Evolutionary conservation across 2,113 vertebrate species (phyloP), one percentile per base, ranked within the genome.

Genomic region (Scolopax mira): DNA sequence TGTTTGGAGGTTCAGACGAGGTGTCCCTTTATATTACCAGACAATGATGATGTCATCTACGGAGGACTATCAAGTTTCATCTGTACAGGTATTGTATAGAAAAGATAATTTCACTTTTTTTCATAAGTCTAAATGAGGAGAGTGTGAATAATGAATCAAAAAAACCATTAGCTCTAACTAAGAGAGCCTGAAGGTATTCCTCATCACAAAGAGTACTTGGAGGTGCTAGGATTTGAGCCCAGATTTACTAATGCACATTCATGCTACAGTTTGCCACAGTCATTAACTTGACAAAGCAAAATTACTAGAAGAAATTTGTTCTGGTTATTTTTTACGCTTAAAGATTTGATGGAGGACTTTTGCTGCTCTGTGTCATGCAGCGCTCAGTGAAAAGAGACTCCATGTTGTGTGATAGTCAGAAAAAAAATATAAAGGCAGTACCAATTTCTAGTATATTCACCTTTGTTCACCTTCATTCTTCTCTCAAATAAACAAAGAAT

Each of bases 11-110:
- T 99, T 97, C 99, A 99, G 98, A 99, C 99, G 94, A 98, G 98
- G 97, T 99, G 99, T 98, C 99, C 99, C 71, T 99, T 99, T 97
- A 98, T 99, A 98, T 97, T 99, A 98, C 99, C 99, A 78, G 99
- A 99, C 98, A 99, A 99, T 21, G 99, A 99, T 94, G 99, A 99
- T 98, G 99, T 99, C 96, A 99, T 99, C 97, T 99, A 99, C 23
- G 99, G 99, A 98, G 99, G 99, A 98, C 98, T 99, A 97, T 99
- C 99, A 97, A 99, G 99, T 98, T 99, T 99, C 99, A 99, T 99
- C 99, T 99, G 99, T 98, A 99, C 99, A 99, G 99, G 99, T 99
- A 98, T 10, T 62, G 88, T 88, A 88, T 21, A 41, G 35, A 86
- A 87, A 55, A 39, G 16, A 7, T 84, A 22, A 66, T 81, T 13